These are phyloP conservation scores for Dasyornis broadbenti DNA, from an alignment of 2,113 vertebrate genomes.

Conservation along the genomic window DNA sequence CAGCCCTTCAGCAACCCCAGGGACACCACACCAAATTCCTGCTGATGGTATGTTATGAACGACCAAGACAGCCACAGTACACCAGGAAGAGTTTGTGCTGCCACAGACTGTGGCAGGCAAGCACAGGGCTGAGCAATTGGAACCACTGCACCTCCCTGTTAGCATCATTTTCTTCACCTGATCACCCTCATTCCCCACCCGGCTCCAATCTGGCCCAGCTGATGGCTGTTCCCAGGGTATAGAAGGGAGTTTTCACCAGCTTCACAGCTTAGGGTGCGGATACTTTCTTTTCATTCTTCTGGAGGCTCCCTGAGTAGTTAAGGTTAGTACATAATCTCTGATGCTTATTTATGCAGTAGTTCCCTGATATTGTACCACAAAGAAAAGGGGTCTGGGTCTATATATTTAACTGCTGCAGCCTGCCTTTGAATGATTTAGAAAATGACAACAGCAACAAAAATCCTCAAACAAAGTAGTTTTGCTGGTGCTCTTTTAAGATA, in stretches of 20 bases:
- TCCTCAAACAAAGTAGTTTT: not conserved
- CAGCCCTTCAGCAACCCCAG: rapidly evolving
- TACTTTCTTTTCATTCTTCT: rapidly evolving
- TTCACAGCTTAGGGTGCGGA: rapidly evolving
- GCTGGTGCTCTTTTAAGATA: rapidly evolving
- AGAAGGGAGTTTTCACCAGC: not conserved
- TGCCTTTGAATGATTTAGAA: not conserved
- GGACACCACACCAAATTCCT: not conserved
- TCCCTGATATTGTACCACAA: rapidly evolving
- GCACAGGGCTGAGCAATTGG: not conserved
- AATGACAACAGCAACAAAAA: rapidly evolving
- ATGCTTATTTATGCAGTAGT: rapidly evolving
- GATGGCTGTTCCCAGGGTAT: not conserved
- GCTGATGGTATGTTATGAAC: not conserved
- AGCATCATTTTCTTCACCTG: not conserved
- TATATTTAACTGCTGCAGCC: not conserved
- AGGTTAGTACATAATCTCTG: not conserved
- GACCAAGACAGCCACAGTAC: rapidly evolving
- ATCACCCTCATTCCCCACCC: not conserved
- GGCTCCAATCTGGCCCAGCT: not conserved
- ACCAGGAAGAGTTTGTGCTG: not conserved
- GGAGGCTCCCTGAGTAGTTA: rapidly evolving
- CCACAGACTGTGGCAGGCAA: no score
- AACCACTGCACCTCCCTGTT: not conserved
- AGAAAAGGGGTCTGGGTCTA: rapidly evolving